Evolutionary conservation across 2,113 vertebrate species (phyloP).

Genomic region (Alectura lathami): DNA sequence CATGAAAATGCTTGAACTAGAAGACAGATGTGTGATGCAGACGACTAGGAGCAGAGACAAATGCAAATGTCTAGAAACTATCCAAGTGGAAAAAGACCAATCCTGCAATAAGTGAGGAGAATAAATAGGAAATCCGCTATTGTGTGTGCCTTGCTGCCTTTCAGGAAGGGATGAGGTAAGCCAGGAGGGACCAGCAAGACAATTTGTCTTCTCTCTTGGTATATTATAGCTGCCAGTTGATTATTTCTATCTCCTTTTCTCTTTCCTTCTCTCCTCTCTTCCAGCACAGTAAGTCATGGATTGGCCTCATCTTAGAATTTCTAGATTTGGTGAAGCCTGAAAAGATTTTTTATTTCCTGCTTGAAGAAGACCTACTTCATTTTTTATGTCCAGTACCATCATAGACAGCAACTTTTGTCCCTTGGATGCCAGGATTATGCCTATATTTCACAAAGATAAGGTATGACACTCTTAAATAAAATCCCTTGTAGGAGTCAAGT

Average conservation of each 20-base stretch:
- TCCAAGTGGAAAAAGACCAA: not conserved
- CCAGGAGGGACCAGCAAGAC: rapidly evolving
- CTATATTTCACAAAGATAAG: not conserved
- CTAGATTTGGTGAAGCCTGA: not conserved
- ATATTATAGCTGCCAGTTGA: not conserved
- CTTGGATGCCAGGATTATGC: not conserved
- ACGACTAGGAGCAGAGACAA: not conserved
- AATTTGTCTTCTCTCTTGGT: not conserved
- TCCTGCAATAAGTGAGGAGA: no score
- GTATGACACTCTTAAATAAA: not conserved
- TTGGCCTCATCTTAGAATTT: not conserved
- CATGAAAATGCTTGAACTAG: not conserved
- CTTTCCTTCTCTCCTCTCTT: not conserved
- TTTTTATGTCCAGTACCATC: rapidly evolving
- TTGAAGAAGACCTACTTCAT: not conserved
- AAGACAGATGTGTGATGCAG: not conserved
- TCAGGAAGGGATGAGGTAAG: not conserved
- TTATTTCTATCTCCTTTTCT: not conserved
- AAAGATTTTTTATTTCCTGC: not conserved
- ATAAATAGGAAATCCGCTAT: not conserved
- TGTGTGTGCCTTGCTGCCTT: not conserved
- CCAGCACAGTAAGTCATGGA: not conserved
- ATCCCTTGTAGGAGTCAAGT: not conserved
- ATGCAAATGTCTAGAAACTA: not conserved
- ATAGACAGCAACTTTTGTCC: not conserved